Evolutionary conservation across 2,888 invertebrate genomes (phyloP).

Genomic region (Anorthoa munda): DNA sequence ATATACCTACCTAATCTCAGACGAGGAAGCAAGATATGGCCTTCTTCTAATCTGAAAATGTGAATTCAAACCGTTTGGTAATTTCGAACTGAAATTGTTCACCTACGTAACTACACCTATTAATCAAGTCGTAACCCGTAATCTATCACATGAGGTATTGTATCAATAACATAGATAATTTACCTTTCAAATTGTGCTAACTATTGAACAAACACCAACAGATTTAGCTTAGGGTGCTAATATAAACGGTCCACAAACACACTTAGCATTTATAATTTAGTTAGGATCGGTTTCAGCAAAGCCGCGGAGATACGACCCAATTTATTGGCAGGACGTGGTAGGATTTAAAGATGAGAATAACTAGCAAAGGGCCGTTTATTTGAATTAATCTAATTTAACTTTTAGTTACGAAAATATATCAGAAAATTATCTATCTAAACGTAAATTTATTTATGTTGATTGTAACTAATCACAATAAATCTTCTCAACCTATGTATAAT

Average conservation of each 20-base stretch:
- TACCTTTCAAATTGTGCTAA: slow-evolving; percentile 34
- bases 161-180: slow-evolving; percentile 29
- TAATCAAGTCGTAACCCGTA: neutral
- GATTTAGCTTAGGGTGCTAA: slow-evolving; percentile 33
- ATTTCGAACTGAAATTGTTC: too few relatives aligned
- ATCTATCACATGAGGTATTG: neutral
- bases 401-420: neutral
- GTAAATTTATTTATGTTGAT: too few relatives aligned
- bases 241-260: slow-evolving; percentile 46
- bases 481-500: neutral
- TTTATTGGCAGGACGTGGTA: slow-evolving; percentile 55
- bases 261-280: slow-evolving; percentile 57
- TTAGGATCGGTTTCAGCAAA: slow-evolving; percentile 33
- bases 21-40: too few relatives aligned
- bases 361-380: slow-evolving; percentile 18
- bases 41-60: too few relatives aligned
- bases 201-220: slow-evolving; percentile 37
- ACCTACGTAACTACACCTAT: neutral
- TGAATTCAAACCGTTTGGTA: too few relatives aligned
- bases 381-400: slow-evolving; percentile 42
- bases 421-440: too few relatives aligned
- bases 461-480: too few relatives aligned
- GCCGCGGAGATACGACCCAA: slow-evolving; percentile 27
- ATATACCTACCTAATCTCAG: too few relatives aligned
- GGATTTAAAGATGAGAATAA: slow-evolving; percentile 42